phyloP scores from a whole-genome alignment of 2,888 invertebrate genomes.

The Seira ritae region DNA sequence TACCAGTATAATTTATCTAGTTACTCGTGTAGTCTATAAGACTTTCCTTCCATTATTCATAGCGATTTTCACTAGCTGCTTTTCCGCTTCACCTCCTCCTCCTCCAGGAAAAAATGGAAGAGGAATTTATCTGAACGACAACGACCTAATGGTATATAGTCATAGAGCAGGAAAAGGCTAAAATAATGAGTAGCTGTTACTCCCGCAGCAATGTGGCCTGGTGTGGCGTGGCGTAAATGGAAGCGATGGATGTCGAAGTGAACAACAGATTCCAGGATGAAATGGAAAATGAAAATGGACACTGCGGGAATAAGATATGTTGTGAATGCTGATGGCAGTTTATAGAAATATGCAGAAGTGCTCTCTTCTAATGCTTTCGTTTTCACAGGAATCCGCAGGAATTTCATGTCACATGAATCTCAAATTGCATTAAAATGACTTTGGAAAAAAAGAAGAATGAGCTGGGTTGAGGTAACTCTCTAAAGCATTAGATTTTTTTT shows the following conservation, averaged over 20 bases:
- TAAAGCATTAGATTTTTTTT: background rate
- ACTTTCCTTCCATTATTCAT: conserved; percentile 2
- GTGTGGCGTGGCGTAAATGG: background rate
- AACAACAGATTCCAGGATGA: background rate
- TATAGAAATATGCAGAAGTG: background rate
- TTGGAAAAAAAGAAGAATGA: background rate
- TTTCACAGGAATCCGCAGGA: background rate
- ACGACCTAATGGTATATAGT: background rate
- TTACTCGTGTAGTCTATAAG: background rate
- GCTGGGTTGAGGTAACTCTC: no score
- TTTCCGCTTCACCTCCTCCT: background rate
- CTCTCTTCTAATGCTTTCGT: no score
- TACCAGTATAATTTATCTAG: background rate
- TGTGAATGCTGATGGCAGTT: conserved; percentile 10
- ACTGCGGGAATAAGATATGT: conserved; percentile 8
- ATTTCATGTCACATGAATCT: conserved; percentile 17
- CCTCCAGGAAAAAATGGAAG: background rate
- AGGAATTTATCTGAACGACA: background rate
- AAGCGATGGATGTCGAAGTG: background rate
- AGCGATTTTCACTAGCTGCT: conserved; percentile 4
- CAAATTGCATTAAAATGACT: conserved; percentile 44
- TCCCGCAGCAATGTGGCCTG: no score
- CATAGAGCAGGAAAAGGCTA: background rate
- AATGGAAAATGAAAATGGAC: conserved; percentile 8
- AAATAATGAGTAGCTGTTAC: background rate